Percentiles rank a stretch among this genome's conserved stretches.
These are phyloP conservation scores for Rynchops niger DNA, from an alignment of 2,113 vertebrate genomes.

Conservation along the genomic window DNA sequence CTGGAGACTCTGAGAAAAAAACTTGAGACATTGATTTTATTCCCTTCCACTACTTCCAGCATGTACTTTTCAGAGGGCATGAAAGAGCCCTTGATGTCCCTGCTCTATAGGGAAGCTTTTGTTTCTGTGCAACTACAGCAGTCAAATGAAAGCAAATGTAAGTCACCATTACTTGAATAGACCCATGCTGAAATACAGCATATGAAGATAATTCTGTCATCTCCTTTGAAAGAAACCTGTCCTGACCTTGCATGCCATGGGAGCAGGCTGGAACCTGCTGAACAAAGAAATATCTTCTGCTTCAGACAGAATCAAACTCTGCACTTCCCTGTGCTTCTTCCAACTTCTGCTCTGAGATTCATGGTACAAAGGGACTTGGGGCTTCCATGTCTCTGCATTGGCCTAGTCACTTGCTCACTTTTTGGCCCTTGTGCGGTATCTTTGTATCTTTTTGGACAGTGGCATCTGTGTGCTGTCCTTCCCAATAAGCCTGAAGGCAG, in stretches of 20 bases:
- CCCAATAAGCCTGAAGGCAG: not conserved
- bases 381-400: not conserved
- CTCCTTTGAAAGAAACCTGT: constrained; percentile 6
- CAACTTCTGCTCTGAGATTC: not conserved
- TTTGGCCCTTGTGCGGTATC: not conserved
- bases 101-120: not conserved
- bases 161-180: not conserved
- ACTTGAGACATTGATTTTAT: not conserved
- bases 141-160: not conserved
- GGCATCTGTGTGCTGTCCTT: not conserved
- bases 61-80: not conserved
- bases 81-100: not conserved
- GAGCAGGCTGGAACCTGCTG: not conserved
- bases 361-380: not conserved
- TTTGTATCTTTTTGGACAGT: not conserved
- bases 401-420: not conserved
- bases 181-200: not conserved
- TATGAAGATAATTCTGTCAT: not conserved
- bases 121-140: not conserved
- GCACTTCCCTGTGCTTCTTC: not conserved
- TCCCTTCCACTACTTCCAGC: not conserved
- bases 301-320: not conserved
- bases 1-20: not conserved
- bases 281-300: not conserved
- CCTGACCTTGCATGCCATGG: not conserved